phyloP scores from a whole-genome alignment of 2,113 vertebrate species.

The Cinclus mexicanus region DNA sequence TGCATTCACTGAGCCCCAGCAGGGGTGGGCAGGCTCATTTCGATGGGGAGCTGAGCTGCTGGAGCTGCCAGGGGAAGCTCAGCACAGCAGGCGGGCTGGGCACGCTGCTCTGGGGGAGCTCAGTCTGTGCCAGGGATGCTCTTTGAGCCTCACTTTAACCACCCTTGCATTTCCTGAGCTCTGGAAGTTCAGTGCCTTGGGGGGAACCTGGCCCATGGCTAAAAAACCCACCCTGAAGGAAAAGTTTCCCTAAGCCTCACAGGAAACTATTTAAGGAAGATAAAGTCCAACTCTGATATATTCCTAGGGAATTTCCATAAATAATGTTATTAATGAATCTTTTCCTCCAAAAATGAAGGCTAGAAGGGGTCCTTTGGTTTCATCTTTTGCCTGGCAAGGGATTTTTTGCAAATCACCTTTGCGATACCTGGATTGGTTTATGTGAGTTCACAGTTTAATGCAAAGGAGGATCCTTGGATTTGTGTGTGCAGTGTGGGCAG shows the following conservation, averaged over 20 bases:
- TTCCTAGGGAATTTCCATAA: not conserved
- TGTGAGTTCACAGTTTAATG: not conserved
- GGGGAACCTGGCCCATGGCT: not conserved
- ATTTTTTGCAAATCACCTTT: not conserved
- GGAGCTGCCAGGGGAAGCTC: not conserved
- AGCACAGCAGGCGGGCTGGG: not conserved
- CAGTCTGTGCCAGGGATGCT: fast-evolving
- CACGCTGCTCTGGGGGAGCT: too few relatives aligned
- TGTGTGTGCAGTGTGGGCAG: too few relatives aligned
- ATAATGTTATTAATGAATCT: not conserved
- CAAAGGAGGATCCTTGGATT: not conserved
- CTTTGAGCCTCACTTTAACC: not conserved
- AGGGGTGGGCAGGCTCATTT: not conserved
- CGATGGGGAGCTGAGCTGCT: not conserved
- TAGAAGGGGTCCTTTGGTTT: not conserved
- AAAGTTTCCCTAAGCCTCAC: not conserved
- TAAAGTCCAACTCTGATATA: not conserved
- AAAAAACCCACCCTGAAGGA: not conserved
- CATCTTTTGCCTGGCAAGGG: not conserved
- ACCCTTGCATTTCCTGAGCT: not conserved
- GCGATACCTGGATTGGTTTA: not conserved
- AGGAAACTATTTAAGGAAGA: not conserved
- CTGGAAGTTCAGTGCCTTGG: not conserved
- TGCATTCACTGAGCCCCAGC: not conserved
- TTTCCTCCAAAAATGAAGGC: not conserved